Evolutionary conservation across 2,113 vertebrate genomes (phyloP), one percentile per base, ranked within the genome.

Genomic region (Pimephales promelas): DNA sequence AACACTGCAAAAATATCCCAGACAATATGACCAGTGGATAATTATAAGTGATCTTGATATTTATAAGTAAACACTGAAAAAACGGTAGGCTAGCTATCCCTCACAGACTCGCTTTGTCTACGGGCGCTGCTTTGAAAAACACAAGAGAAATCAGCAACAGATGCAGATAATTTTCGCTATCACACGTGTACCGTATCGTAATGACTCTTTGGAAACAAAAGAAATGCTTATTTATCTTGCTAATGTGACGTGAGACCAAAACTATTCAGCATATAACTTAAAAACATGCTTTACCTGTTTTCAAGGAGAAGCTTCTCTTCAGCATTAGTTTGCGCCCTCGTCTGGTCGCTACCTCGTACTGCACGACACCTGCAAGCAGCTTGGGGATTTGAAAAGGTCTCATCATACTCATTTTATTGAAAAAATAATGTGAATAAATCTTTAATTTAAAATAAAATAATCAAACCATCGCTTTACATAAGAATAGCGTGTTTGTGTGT

Each of bases 281-380:
- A 70, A 70, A 26, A 45, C 10, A 45, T 14, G 34, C 24, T 52
- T 74, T 74, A 74, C 45, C 72, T 31, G 49, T 28, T 8, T 10
- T 22, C 40, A 11, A 77, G 14, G 40, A 40, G 40, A 40, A 40
- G 40, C 10, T 14, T 0, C 10, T n/a, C 52, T 34, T 34, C 10
- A 77, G 10, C 70, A 28, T 76, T 62, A 74, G 18, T 68, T 72
- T 66, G 56, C 36, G 83, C 61, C 87, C 83, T 82, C 85, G 2
- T 66, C 85, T 87, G 87, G 80, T 34, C 7, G 3, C 2, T 28
- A 4, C 2, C 1, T 26, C 68, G 57, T 79, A 88, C 56, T 90
- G 68, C 90, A 86, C 43, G 45, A 20, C 20, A 61, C 43, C 22
- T 72, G 66, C 7, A 66, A 31, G 62, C 62, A 28, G 13, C 4